Conservation (phyloP, 2,113 vertebrate species). For the Rhagologus leucostigma region DNA sequence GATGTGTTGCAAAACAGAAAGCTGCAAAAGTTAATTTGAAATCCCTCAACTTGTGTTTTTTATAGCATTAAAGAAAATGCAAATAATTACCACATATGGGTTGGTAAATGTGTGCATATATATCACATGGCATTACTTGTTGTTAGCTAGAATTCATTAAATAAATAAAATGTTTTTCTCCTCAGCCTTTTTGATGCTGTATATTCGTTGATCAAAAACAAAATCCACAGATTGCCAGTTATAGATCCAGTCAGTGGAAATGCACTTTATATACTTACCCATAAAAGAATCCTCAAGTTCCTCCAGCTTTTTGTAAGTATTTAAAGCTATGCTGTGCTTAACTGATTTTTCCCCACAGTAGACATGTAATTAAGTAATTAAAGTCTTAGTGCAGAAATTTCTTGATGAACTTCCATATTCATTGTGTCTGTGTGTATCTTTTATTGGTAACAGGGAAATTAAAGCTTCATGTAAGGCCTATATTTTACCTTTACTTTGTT, state of each 20-base stretch:
- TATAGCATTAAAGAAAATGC: not conserved
- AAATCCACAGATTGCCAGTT: constrained; percentile 97
- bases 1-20: not conserved
- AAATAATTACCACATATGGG: not conserved
- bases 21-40: not conserved
- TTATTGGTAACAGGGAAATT: not conserved
- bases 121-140: not conserved
- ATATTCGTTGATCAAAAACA: constrained; percentile 95
- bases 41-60: not conserved
- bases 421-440: not conserved
- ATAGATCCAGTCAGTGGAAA: constrained; percentile 96
- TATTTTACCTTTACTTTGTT: not conserved
- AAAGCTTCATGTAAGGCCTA: not conserved
- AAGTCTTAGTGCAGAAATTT: not conserved
- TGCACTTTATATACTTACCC: constrained; percentile 97
- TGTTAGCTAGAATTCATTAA: constrained; percentile 5
- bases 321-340: not conserved
- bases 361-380: not conserved
- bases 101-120: not conserved
- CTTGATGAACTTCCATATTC: not conserved
- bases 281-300: constrained; percentile 99
- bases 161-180: constrained; percentile 38
- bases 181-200: constrained; percentile 94
- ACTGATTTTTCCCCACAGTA: not conserved
- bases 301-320: constrained; percentile 98